phyloP scores from a whole-genome alignment of 1,140 invertebrate species.

The Heliconius nattereri region DNA sequence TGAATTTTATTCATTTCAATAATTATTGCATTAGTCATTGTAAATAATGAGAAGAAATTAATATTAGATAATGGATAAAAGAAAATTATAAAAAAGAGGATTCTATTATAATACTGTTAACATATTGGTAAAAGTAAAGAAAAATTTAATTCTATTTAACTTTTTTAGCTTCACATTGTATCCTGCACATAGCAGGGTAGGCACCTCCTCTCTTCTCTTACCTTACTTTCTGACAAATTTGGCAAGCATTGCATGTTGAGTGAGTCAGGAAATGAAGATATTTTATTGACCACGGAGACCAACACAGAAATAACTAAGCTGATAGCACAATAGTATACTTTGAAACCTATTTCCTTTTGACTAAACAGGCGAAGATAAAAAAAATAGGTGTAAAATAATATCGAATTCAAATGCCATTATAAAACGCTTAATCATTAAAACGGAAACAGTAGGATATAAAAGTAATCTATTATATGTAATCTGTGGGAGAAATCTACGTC shows the following conservation, averaged over 20 bases:
- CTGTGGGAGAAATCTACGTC: conserved; percentile 4
- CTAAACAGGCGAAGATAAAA: background rate
- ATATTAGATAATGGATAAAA: too few relatives aligned
- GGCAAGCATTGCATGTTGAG: background rate
- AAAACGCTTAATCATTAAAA: background rate
- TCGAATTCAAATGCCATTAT: background rate
- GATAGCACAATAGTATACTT: too few relatives aligned
- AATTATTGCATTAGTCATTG: background rate
- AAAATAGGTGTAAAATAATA: background rate
- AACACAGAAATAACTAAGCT: too few relatives aligned
- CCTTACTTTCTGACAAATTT: background rate
- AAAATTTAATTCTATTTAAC: too few relatives aligned
- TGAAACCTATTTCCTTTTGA: too few relatives aligned
- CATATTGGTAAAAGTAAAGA: too few relatives aligned
- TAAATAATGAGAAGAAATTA: too few relatives aligned
- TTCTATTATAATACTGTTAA: too few relatives aligned
- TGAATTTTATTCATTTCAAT: background rate
- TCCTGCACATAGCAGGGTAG: background rate
- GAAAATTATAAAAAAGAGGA: too few relatives aligned
- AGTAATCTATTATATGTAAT: background rate
- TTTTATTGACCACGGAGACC: too few relatives aligned
- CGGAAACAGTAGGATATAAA: conserved; percentile 12
- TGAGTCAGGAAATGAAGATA: background rate
- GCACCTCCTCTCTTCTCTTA: too few relatives aligned
- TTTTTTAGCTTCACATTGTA: background rate